phyloP scores from a whole-genome alignment of 1,140 invertebrate species.

The Popillia japonica region DNA sequence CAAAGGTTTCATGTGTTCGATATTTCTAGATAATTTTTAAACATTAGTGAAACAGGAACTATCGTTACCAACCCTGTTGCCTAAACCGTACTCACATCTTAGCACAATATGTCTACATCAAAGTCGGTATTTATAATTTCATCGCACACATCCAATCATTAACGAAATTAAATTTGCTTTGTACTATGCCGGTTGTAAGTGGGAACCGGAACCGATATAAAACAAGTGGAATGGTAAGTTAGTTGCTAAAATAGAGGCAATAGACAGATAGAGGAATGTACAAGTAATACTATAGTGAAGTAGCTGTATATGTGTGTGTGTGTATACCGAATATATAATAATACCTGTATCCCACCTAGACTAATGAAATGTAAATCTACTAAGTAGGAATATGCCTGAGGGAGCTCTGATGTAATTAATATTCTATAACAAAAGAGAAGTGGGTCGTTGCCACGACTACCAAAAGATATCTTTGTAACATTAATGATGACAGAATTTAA shows the following conservation, averaged over 20 bases:
- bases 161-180: slow-evolving; percentile 7
- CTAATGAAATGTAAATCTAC: slow-evolving; percentile 11
- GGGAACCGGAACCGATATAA: slow-evolving; percentile 13
- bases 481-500: slow-evolving; percentile 7
- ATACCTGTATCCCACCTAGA: slow-evolving; percentile 2
- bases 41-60: too few relatives aligned
- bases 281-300: background rate
- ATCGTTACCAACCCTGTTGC: too few relatives aligned
- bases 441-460: background rate
- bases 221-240: background rate
- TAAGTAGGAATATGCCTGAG: slow-evolving; percentile 17
- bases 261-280: background rate
- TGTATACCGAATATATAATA: slow-evolving; percentile 12
- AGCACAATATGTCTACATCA: background rate
- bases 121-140: background rate
- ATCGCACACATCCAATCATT: background rate
- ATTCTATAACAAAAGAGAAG: slow-evolving; percentile 19
- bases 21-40: too few relatives aligned
- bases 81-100: too few relatives aligned
- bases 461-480: slow-evolving; percentile 11
- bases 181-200: background rate
- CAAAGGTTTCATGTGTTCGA: too few relatives aligned
- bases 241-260: background rate
- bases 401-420: slow-evolving; percentile 5
- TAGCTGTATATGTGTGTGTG: background rate